Evolutionary conservation across 2,888 invertebrate species (phyloP), one percentile per base, ranked within the genome.

Genomic region (Diogma glabrata): DNA sequence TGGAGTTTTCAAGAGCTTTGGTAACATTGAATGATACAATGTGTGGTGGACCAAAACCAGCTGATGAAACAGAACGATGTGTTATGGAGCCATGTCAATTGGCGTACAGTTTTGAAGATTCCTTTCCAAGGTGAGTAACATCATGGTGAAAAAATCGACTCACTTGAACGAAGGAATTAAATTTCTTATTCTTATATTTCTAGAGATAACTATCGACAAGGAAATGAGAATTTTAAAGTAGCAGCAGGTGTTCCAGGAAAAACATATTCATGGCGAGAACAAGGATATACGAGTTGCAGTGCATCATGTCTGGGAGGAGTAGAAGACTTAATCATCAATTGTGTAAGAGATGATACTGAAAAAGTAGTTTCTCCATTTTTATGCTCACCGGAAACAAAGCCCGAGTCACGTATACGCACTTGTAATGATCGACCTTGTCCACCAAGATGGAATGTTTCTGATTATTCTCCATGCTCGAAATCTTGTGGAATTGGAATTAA

Each of bases 361-460:
- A 84, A 87, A 61, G 85, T 89, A 3, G 90, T 92, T 0, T 88
- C 87, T 6, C 90, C 90, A 0, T 86, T 87, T 63, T 77, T 91
- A 65, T 95, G 95, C 61, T 82, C 88, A 26, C 82, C 86, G 1
- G 83, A 88, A 59, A 83, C 87, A 1, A 87, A 90, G 64, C 94
- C 94, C 0, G 91, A 93, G 66, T 87, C 88, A 47, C 75, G 91
- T 54, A 87, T 90, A 26, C 75, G 88, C 61, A 87, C 89, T 0
- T 94, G 94, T 72, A 97, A 97, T 65, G 94, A 94, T 62, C 85
- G 90, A 55, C 90, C 95, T 0, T 97, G 97, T 64, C 94, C 94
- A 2, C 94, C 95, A 0, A 79, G 91, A 59, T 93, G 93, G 93
- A 90, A 90, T 64, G 84, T 86, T 60, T 88, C 90, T 0, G 89